Percentiles rank a stretch among this genome's conserved stretches.
Evolutionary conservation across 2,797 vertebrate genomes (phyloP).

Genomic region (Myripristis murdjan): DNA sequence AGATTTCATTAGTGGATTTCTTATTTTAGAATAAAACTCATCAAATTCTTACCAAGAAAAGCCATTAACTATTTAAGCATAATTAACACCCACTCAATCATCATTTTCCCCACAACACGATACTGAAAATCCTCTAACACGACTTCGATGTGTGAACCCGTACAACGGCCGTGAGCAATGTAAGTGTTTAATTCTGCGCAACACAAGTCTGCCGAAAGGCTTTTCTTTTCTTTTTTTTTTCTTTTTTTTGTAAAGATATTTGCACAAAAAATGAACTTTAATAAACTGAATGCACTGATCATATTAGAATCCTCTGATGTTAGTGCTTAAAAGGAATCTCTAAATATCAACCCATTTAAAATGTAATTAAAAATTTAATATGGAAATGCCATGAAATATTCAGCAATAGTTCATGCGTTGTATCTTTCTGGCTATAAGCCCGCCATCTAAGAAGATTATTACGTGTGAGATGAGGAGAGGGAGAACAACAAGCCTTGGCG

Average conservation of each 20-base stretch:
- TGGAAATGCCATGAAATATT: slow-evolving; percentile 55
- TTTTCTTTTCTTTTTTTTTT: slow-evolving; percentile 35
- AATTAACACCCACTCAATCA: slow-evolving; percentile 37
- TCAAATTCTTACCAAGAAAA: slow-evolving; percentile 19
- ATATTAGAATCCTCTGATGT: slow-evolving; percentile 31
- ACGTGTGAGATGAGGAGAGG: slow-evolving; percentile 74
- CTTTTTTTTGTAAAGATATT: slow-evolving; percentile 39
- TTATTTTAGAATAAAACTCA: slow-evolving; percentile 2
- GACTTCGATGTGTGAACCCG: slow-evolving; percentile 36
- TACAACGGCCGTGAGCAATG: slow-evolving; percentile 38
- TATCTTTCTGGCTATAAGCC: slow-evolving; percentile 43
- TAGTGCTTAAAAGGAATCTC: slow-evolving; percentile 26
- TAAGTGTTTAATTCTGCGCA: slow-evolving; percentile 48
- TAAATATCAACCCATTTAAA: slow-evolving; percentile 59
- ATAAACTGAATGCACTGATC: slow-evolving; percentile 36
- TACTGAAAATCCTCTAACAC: slow-evolving; percentile 14
- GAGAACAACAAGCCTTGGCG: slow-evolving; percentile 66
- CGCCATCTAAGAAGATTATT: slow-evolving; percentile 66
- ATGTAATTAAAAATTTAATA: slow-evolving; percentile 68
- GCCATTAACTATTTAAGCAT: slow-evolving; percentile 25
- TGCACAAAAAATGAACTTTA: slow-evolving; percentile 36
- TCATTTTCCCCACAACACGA: slow-evolving; percentile 4
- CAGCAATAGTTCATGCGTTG: slow-evolving; percentile 52
- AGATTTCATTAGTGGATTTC: background rate
- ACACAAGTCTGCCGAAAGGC: slow-evolving; percentile 32